These are phyloP conservation scores for Monopis laevigella DNA, from an alignment of 2,888 invertebrate species.

Conservation along the genomic window DNA sequence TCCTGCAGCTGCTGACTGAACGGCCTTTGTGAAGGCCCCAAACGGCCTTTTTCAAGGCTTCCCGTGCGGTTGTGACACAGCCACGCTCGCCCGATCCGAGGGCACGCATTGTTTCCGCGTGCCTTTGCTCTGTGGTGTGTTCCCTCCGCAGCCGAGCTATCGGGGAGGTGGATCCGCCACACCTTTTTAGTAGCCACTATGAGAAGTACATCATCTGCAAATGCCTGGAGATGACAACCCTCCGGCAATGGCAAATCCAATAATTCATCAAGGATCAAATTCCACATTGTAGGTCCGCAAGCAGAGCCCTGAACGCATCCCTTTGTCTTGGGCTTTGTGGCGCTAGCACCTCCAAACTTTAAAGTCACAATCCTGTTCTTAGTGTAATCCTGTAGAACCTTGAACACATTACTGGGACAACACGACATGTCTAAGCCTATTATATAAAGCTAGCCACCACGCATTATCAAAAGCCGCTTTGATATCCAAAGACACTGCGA, in stretches of 20 bases:
- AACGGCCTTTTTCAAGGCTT: too few relatives aligned
- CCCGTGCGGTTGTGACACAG: too few relatives aligned
- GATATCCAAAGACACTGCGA: neutral
- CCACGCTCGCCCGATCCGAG: too few relatives aligned
- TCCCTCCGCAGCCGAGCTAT: too few relatives aligned
- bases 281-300: neutral
- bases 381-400: neutral
- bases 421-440: neutral
- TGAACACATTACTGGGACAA: neutral
- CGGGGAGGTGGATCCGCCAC: too few relatives aligned
- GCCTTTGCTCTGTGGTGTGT: too few relatives aligned
- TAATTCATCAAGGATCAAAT: neutral
- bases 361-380: neutral
- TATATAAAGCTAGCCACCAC: neutral
- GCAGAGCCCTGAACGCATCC: constrained; percentile 5
- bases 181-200: constrained; percentile 3
- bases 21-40: too few relatives aligned
- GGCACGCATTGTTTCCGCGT: too few relatives aligned
- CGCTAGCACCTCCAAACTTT: neutral
- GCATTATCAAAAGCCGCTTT: neutral
- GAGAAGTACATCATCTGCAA: neutral
- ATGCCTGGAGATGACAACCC: constrained; percentile 1
- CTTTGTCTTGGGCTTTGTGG: neutral
- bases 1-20: too few relatives aligned
- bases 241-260: neutral